Percentiles rank a stretch among this genome's conserved stretches.
Evolutionary conservation across 1,140 invertebrate species (phyloP).

Genomic region (Diorhabda carinulata): DNA sequence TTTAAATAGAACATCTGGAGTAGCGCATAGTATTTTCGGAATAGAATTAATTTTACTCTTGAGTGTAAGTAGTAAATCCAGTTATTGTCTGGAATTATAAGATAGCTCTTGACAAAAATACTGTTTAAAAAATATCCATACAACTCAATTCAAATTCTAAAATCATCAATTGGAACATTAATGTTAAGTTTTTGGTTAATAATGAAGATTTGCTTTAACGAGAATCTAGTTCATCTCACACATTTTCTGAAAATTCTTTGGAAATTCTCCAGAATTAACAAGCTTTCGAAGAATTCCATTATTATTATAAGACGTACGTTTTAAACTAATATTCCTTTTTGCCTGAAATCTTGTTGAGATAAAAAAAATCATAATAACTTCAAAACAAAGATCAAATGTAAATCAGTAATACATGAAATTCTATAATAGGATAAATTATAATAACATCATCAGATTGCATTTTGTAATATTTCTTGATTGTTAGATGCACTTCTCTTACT

Average conservation of each 20-base stretch:
- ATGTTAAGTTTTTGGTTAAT: neutral
- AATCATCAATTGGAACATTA: neutral
- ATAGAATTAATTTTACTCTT: neutral
- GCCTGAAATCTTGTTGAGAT: too few species aligned
- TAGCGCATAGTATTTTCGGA: neutral
- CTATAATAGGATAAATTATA: too few species aligned
- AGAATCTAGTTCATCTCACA: neutral
- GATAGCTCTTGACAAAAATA: neutral
- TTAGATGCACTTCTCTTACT: too few species aligned
- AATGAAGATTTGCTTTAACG: neutral
- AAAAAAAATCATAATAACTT: too few species aligned
- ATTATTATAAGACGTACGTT: too few species aligned
- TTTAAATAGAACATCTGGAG: neutral
- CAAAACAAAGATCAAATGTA: too few species aligned
- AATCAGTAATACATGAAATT: too few species aligned
- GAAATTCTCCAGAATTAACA: neutral
- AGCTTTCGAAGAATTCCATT: too few species aligned
- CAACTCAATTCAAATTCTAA: neutral
- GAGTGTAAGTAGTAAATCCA: neutral
- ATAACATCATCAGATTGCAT: too few species aligned
- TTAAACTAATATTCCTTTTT: too few species aligned
- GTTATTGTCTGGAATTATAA: neutral
- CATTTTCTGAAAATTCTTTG: neutral
- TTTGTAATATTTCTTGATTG: too few species aligned
- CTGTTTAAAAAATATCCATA: constrained; percentile 4